These are phyloP conservation scores for Mythimna loreyi DNA, from an alignment of 2,888 invertebrate genomes.

Conservation along the genomic window DNA sequence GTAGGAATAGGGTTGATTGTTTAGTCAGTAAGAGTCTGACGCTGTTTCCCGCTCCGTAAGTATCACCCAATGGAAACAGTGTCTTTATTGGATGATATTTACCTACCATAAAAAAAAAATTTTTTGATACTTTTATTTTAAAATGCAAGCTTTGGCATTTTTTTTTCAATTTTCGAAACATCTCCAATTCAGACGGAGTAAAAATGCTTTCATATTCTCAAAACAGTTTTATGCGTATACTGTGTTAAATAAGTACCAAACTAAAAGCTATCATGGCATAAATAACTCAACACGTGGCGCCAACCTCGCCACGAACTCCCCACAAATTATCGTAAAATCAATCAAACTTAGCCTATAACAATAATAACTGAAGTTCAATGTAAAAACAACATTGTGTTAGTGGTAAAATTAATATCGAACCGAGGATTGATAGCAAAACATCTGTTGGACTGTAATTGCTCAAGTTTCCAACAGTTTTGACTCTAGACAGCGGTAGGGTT, in stretches of 20 bases:
- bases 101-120: too few species aligned
- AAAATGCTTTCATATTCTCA: too few species aligned
- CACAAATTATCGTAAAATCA: conserved; percentile 47
- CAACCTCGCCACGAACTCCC: background rate
- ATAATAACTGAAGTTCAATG: conserved; percentile 56
- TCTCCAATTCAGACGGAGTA: too few species aligned
- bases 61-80: too few species aligned
- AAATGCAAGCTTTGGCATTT: too few species aligned
- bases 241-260: background rate
- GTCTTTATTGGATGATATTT: too few species aligned
- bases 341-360: conserved; percentile 61
- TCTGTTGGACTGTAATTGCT: conserved; percentile 56
- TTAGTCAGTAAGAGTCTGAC: too few species aligned
- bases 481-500: conserved; percentile 35
- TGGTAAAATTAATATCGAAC: conserved; percentile 46
- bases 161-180: too few species aligned
- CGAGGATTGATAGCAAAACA: conserved; percentile 55
- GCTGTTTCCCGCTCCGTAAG: too few species aligned
- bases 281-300: background rate
- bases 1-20: too few species aligned
- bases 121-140: too few species aligned
- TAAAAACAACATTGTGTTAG: conserved; percentile 59
- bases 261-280: background rate
- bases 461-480: conserved; percentile 47
- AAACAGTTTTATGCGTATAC: too few species aligned